phyloP scores from a whole-genome alignment of 2,797 vertebrate species.

The Heteromormyrus szaboi region DNA sequence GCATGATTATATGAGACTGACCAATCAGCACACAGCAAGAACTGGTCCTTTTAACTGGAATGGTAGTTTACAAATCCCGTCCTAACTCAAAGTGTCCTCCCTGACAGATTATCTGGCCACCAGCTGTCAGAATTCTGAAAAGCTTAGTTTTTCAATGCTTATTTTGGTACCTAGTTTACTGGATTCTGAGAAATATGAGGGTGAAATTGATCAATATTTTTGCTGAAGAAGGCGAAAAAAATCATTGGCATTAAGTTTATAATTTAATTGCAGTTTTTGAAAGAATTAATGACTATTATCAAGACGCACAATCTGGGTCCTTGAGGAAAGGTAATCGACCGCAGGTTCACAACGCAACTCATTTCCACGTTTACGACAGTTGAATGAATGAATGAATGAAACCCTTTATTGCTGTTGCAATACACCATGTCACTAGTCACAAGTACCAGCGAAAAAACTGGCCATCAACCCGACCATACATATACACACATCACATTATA shows the following conservation, averaged over 20 bases:
- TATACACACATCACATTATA: too few species aligned
- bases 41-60: background rate
- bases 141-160: background rate
- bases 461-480: too few species aligned
- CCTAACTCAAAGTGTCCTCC: background rate
- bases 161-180: background rate
- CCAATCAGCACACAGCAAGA: background rate
- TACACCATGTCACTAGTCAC: too few species aligned
- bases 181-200: background rate
- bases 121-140: background rate
- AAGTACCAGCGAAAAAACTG: too few species aligned
- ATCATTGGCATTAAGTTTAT: background rate
- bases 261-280: background rate
- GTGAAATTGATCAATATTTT: background rate
- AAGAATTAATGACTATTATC: background rate
- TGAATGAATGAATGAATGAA: too few species aligned
- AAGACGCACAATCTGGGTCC: too few species aligned
- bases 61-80: background rate
- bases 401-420: too few species aligned
- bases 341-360: too few species aligned
- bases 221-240: background rate
- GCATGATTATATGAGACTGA: background rate
- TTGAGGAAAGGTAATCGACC: too few species aligned
- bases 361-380: too few species aligned
- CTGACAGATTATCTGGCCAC: background rate